Evolutionary conservation across 1,140 invertebrate species (phyloP), one percentile per base, ranked within the genome.

Genomic region (Caenorhabditis inopinata): DNA sequence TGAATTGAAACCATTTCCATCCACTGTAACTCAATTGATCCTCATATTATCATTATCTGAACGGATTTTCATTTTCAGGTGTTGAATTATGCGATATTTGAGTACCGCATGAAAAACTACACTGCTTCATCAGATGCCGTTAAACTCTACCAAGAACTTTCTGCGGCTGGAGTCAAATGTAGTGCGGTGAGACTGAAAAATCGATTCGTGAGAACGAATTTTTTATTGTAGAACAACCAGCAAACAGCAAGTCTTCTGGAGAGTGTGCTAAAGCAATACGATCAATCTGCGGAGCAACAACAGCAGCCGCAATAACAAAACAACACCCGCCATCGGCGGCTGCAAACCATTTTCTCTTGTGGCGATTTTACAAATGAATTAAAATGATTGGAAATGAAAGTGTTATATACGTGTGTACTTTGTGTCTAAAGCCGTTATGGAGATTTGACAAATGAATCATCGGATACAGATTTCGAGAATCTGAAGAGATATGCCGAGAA

Each of bases 41-140:
- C n/a, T n/a, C n/a, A n/a, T n/a, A n/a, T n/a, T n/a, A n/a, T n/a
- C n/a, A n/a, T n/a, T n/a, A n/a, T n/a, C n/a, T n/a, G n/a, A n/a
- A n/a, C n/a, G n/a, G n/a, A n/a, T n/a, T n/a, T n/a, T n/a, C n/a
- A n/a, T 3, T 79, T 74, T 9, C 35, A 79, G 78, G 25, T 58
- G 1, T 32, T 79, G 5, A 79, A 79, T 29, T 79, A 74, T 38
- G 78, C 78, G 2, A 58, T 74, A 62, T 79, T 79, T 29, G 78
- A 79, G 42, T 79, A 78, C 25, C 49, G 53, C 7, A 51, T 42
- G 35, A 78, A 78, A 35, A 25, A 78, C 25, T 51, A 35, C 18
- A 12, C 75, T 1, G 48, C 48, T 38, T 18, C 48, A 21, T 68
- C 58, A 14, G 38, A 35, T 16, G 58, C 58, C 11, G 29, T 68